A percentile compares a stretch with the other conserved stretches of the same genome.
Evolutionary conservation across 2,797 vertebrate species (phyloP).

Genomic region (Masticophis lateralis): DNA sequence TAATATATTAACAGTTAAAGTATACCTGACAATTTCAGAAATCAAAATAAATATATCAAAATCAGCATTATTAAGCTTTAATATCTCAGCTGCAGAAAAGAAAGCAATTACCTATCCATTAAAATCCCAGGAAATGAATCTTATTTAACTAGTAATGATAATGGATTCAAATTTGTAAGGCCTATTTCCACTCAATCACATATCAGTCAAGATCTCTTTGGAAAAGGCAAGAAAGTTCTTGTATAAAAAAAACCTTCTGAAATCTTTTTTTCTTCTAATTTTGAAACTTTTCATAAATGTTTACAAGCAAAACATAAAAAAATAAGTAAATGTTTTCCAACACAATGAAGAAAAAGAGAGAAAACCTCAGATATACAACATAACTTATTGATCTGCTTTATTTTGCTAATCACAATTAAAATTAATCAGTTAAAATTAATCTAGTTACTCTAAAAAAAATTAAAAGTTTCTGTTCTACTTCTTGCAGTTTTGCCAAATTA

Average conservation of each 20-base stretch:
- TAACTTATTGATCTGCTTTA: no score
- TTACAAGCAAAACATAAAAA: neutral
- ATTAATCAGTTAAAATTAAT: neutral
- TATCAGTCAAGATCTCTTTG: neutral
- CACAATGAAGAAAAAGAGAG: neutral
- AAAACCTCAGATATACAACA: neutral
- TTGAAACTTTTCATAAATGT: neutral
- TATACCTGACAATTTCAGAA: neutral
- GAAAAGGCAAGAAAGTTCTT: neutral
- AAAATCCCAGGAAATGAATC: neutral
- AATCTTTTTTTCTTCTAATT: neutral
- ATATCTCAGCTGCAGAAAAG: neutral
- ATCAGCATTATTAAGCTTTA: neutral
- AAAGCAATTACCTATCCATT: neutral
- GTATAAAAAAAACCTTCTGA: neutral
- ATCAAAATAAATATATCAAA: constrained; percentile 1
- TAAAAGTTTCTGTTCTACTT: neutral
- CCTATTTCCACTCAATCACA: neutral
- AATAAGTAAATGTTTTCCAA: neutral
- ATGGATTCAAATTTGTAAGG: neutral
- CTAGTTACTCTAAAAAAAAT: neutral
- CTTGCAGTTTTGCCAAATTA: neutral
- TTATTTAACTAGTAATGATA: neutral
- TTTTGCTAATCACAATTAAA: neutral
- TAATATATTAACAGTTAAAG: neutral